A percentile compares a stretch with the other conserved stretches of the same genome.
Evolutionary conservation across 2,113 vertebrate species (phyloP).

Genomic region (Sorex fumeus): DNA sequence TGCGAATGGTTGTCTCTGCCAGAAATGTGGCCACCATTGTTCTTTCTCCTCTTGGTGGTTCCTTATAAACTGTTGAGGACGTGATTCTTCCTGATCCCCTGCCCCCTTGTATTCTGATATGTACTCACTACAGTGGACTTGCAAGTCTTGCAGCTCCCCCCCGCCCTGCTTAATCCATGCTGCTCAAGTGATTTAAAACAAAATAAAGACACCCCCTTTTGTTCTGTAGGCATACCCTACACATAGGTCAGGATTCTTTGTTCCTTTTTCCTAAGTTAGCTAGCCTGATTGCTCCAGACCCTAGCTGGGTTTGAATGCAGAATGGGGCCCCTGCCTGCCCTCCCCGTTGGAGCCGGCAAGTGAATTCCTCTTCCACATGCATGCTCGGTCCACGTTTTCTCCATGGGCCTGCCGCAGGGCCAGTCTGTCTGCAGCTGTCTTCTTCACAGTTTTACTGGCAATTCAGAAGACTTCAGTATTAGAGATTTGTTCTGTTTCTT

Average conservation of each 20-base stretch:
- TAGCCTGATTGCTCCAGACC: background rate
- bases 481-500: background rate
- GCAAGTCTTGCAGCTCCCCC: background rate
- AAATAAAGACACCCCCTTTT: background rate
- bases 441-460: background rate
- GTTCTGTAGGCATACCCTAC: background rate
- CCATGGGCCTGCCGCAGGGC: background rate
- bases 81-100: background rate
- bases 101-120: background rate
- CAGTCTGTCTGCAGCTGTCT: background rate
- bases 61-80: background rate
- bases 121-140: background rate
- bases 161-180: slow-evolving; percentile 4
- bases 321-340: background rate
- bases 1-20: background rate
- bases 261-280: background rate
- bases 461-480: slow-evolving; percentile 8
- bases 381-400: background rate
- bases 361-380: background rate
- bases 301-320: background rate
- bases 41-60: background rate
- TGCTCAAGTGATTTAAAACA: background rate
- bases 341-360: background rate
- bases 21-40: background rate
- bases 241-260: slow-evolving; percentile 3